phyloP scores from a whole-genome alignment of 2,888 invertebrate genomes.

The Abrostola tripartita region DNA sequence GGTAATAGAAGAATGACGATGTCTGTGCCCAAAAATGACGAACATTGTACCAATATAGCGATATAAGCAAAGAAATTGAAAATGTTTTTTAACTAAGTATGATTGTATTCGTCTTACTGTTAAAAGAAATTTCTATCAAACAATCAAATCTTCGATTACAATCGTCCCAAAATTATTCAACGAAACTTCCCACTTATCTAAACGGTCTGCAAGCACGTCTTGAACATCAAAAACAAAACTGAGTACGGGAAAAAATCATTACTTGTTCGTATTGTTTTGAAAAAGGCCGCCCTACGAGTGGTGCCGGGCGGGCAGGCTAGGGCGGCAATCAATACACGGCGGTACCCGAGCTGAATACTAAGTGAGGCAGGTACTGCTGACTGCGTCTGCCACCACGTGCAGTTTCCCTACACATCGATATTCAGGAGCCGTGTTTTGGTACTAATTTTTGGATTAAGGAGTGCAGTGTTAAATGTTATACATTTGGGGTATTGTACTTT shows the following conservation, averaged over 20 bases:
- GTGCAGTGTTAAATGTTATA: conserved; percentile 30
- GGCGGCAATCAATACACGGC: conserved; percentile 91
- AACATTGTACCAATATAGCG: background rate
- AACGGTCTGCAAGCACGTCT: conserved; percentile 51
- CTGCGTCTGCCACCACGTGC: conserved; percentile 61
- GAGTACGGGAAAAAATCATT: conserved; percentile 60
- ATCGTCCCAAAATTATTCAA: conserved; percentile 40
- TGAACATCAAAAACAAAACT: conserved; percentile 59
- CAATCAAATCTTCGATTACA: conserved; percentile 35
- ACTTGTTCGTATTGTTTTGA: conserved; percentile 81
- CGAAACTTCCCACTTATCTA: conserved; percentile 38
- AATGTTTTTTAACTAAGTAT: background rate
- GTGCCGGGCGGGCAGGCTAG: conserved; percentile 65
- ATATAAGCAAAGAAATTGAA: background rate
- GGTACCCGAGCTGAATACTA: conserved; percentile 89
- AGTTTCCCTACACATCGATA: conserved; percentile 56
- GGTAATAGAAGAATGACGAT: background rate
- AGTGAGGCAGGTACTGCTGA: conserved; percentile 74
- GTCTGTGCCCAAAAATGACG: background rate
- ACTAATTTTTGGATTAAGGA: conserved; percentile 58
- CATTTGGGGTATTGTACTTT: conserved; percentile 2
- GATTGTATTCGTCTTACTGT: background rate
- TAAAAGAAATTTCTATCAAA: conserved; percentile 11
- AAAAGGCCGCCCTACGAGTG: conserved; percentile 77
- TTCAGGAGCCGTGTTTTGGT: conserved; percentile 47